These are phyloP conservation scores for Laticauda laticaudata DNA, from an alignment of 2,113 vertebrate species.

Conservation along the genomic window DNA sequence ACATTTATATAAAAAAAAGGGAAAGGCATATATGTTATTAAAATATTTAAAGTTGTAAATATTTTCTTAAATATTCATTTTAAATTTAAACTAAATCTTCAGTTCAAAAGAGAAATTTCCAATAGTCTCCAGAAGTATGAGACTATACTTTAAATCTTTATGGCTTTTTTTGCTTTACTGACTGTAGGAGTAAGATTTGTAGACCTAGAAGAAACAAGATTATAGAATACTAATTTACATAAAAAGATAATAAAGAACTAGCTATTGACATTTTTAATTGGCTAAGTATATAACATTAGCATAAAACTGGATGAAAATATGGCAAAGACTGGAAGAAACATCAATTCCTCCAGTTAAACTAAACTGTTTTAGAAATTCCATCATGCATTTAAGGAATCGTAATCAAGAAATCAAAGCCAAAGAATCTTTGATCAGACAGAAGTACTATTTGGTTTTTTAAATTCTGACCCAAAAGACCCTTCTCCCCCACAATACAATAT, in stretches of 20 bases:
- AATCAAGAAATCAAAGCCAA: not conserved
- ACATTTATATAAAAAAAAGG: not conserved
- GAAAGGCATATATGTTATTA: not conserved
- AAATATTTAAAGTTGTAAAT: not conserved
- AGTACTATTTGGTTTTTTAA: not conserved
- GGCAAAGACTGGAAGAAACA: not conserved
- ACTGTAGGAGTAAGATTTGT: not conserved
- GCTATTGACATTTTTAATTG: not conserved
- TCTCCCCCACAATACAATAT: not conserved
- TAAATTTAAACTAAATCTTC: not conserved
- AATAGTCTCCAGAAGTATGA: not conserved
- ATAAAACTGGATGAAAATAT: not conserved
- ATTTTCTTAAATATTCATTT: not conserved
- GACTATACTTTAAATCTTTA: not conserved
- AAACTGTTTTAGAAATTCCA: not conserved
- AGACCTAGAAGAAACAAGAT: not conserved
- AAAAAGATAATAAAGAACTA: not conserved
- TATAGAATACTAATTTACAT: not conserved
- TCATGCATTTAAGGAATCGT: not conserved
- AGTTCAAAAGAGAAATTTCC: not conserved
- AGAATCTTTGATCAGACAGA: not conserved
- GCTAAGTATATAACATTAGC: not conserved
- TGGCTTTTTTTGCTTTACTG: not conserved
- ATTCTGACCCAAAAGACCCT: not conserved
- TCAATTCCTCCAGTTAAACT: not conserved